Conservation (phyloP, 2,888 invertebrate genomes). For the Pandemis corylana region DNA sequence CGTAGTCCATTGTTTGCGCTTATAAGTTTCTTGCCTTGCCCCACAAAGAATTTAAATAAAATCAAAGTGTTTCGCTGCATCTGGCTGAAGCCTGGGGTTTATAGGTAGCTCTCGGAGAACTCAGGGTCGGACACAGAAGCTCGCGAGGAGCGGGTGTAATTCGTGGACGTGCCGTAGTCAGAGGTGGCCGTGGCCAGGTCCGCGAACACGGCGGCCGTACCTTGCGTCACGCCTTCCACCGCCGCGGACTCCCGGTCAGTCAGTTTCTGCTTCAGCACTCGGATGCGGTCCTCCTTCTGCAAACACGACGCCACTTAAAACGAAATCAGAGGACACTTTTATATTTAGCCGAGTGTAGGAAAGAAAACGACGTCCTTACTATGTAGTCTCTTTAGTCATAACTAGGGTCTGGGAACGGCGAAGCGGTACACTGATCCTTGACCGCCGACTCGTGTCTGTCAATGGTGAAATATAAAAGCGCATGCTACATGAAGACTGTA, state of each 20-base stretch:
- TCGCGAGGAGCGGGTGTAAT: slow-evolving; percentile 92
- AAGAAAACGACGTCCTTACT: too few relatives aligned
- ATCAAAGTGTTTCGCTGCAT: slow-evolving; percentile 14
- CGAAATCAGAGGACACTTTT: background rate
- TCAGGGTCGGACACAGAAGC: slow-evolving; percentile 95
- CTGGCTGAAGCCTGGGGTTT: slow-evolving; percentile 46
- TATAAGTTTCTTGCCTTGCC: too few relatives aligned
- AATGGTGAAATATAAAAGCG: too few relatives aligned
- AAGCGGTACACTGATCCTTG: too few relatives aligned
- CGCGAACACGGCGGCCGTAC: slow-evolving; percentile 90
- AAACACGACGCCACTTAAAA: slow-evolving; percentile 46
- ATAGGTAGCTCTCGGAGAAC: slow-evolving; percentile 95
- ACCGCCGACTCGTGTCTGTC: too few relatives aligned
- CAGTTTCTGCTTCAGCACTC: slow-evolving; percentile 91
- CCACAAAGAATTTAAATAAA: background rate
- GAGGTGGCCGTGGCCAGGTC: slow-evolving; percentile 93
- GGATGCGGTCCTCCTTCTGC: slow-evolving; percentile 96
- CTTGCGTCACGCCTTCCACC: slow-evolving; percentile 86
- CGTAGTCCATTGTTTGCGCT: too few relatives aligned
- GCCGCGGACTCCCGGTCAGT: slow-evolving; percentile 90
- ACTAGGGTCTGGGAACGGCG: too few relatives aligned
- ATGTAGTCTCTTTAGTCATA: too few relatives aligned
- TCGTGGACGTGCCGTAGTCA: slow-evolving; percentile 91
- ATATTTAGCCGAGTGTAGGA: too few relatives aligned
- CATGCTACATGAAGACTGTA: too few relatives aligned